Evolutionary conservation across 1,140 invertebrate species (phyloP).

Genomic region (Spodoptera litura): DNA sequence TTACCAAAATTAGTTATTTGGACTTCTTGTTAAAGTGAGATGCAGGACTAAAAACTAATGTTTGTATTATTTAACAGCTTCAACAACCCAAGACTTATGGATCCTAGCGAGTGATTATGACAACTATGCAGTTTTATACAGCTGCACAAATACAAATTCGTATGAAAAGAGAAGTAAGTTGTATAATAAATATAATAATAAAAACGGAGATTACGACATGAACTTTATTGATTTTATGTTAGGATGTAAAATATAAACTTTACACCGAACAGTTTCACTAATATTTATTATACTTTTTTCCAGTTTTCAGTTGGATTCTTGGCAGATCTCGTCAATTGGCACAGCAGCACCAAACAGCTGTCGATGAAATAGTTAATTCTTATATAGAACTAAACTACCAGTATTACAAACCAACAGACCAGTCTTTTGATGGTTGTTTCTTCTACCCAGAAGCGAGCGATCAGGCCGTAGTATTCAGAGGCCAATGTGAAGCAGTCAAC

Average conservation of each 20-base stretch:
- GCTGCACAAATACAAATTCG: conserved; percentile 51
- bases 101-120: conserved; percentile 67
- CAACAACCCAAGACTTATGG: conserved; percentile 53
- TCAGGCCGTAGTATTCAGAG: conserved; percentile 58
- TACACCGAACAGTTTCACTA: not conserved
- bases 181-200: too few relatives aligned
- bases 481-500: conserved; percentile 59
- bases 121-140: conserved; percentile 62
- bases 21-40: too few relatives aligned
- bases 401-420: conserved; percentile 57
- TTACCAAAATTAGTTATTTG: too few relatives aligned
- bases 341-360: conserved; percentile 19
- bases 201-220: not conserved
- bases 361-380: conserved; percentile 56
- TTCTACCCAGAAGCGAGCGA: conserved; percentile 56
- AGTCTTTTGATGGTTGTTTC: conserved; percentile 61
- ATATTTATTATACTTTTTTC: conserved; percentile 21
- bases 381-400: conserved; percentile 58
- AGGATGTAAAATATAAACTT: too few relatives aligned
- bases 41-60: not conserved
- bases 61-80: conserved; percentile 57
- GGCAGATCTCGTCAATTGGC: conserved; percentile 57
- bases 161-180: conserved; percentile 63
- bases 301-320: conserved; percentile 70
- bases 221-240: not conserved